Conservation (phyloP, 2,888 invertebrate genomes). For the Phyto melanocephala region DNA sequence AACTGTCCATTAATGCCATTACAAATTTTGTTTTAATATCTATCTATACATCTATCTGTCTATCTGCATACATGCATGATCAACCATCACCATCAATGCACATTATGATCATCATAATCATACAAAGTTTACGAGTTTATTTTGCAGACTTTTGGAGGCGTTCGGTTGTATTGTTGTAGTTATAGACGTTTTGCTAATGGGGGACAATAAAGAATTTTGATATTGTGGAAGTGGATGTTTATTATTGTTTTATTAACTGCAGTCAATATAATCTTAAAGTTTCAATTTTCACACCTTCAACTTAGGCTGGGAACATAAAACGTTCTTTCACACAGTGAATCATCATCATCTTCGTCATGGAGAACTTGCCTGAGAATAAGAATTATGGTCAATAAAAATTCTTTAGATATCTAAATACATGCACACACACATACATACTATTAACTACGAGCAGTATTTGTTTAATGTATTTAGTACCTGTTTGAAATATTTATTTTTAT, state of each 20-base stretch:
- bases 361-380: not conserved
- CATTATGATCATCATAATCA: slow-evolving; percentile 38
- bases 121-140: slow-evolving; percentile 58
- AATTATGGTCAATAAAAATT: slow-evolving; percentile 48
- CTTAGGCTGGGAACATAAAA: not conserved
- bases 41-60: not conserved
- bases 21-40: slow-evolving; percentile 12
- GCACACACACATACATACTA: not conserved
- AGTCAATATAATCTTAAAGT: slow-evolving; percentile 37
- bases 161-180: not conserved
- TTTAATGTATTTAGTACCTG: slow-evolving; percentile 19
- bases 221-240: slow-evolving; percentile 50
- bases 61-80: not conserved
- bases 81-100: slow-evolving; percentile 1
- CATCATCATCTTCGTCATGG: slow-evolving; percentile 39
- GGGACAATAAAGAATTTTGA: slow-evolving; percentile 48
- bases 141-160: slow-evolving; percentile 44
- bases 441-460: not conserved
- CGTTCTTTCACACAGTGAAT: slow-evolving; percentile 20
- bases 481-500: slow-evolving; percentile 29
- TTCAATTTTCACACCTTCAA: slow-evolving; percentile 63
- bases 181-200: slow-evolving; percentile 52
- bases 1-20: not conserved
- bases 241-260: slow-evolving; percentile 62
- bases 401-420: no score